Evolutionary conservation across 2,797 vertebrate genomes (phyloP).

Genomic region (Nannoperca australis): DNA sequence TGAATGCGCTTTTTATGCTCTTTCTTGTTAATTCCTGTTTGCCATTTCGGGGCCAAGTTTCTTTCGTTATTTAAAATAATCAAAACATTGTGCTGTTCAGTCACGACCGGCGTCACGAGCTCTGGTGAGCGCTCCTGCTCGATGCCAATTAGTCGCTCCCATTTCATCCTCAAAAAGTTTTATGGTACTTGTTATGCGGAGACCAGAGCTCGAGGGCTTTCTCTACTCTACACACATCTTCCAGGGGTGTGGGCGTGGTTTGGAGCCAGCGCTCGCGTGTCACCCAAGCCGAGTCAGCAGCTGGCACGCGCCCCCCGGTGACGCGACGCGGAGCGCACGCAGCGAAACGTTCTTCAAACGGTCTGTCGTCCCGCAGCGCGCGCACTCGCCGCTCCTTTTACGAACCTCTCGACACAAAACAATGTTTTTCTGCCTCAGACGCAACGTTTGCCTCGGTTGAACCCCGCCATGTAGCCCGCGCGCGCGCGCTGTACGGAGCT

Average conservation of each 20-base stretch:
- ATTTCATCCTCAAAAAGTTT: background rate
- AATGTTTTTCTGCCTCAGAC: constrained; percentile 8
- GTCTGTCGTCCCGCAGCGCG: constrained; percentile 17
- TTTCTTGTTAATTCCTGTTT: background rate
- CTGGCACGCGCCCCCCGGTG: constrained; percentile 76
- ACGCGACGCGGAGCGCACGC: constrained; percentile 32
- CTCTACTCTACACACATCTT: constrained; percentile 7
- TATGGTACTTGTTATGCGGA: background rate
- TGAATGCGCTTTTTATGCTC: background rate
- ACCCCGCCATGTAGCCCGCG: constrained; percentile 61
- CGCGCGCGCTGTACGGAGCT: background rate
- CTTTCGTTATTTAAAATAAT: background rate
- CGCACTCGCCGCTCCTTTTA: background rate
- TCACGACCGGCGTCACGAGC: background rate
- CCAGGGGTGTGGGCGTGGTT: constrained; percentile 62
- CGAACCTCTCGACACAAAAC: background rate
- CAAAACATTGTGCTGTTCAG: background rate
- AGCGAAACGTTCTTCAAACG: constrained; percentile 19
- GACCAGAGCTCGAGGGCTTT: background rate
- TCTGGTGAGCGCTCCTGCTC: background rate
- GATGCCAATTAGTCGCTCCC: background rate
- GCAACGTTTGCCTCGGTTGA: constrained; percentile 16
- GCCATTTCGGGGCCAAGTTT: too few species aligned
- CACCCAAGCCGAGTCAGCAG: constrained; percentile 64
- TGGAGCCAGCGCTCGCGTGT: constrained; percentile 72